Evolutionary conservation across 1,140 invertebrate genomes (phyloP).

Genomic region (Phymorhynchus buccinoides): DNA sequence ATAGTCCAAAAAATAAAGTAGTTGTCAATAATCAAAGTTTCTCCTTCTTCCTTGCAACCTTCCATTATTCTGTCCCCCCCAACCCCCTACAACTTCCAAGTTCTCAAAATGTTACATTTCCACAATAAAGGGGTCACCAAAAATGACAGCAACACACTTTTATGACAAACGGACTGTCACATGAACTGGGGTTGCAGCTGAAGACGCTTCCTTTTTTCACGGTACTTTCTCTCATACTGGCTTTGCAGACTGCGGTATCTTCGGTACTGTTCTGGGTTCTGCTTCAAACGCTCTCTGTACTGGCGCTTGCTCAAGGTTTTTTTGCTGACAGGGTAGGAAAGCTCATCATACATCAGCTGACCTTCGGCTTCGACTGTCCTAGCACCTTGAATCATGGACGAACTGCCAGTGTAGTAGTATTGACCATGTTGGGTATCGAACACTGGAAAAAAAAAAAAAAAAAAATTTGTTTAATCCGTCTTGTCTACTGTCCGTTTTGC

Average conservation of each 20-base stretch:
- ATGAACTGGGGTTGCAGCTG: not conserved
- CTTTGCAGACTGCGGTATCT: not conserved
- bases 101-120: not conserved
- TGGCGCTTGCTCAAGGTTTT: not conserved
- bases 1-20: too few relatives aligned
- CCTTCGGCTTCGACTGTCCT: not conserved
- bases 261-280: not conserved
- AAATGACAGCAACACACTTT: too few relatives aligned
- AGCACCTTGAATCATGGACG: not conserved
- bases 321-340: not conserved
- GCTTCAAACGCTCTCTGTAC: constrained; percentile 4
- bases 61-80: too few relatives aligned
- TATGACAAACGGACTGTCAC: not conserved
- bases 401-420: not conserved
- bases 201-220: not conserved
- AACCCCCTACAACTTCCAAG: too few relatives aligned
- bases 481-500: not conserved
- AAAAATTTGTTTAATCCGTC: not conserved
- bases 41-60: too few relatives aligned
- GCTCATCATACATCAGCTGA: not conserved
- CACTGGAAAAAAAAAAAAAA: not conserved
- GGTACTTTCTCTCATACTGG: constrained; percentile 15
- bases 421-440: not conserved
- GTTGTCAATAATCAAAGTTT: too few relatives aligned
- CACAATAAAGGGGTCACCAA: too few relatives aligned